Base-by-base conservation (phyloP, 2,888 invertebrate genomes). In the Drosophila suboccidentalis region DNA sequence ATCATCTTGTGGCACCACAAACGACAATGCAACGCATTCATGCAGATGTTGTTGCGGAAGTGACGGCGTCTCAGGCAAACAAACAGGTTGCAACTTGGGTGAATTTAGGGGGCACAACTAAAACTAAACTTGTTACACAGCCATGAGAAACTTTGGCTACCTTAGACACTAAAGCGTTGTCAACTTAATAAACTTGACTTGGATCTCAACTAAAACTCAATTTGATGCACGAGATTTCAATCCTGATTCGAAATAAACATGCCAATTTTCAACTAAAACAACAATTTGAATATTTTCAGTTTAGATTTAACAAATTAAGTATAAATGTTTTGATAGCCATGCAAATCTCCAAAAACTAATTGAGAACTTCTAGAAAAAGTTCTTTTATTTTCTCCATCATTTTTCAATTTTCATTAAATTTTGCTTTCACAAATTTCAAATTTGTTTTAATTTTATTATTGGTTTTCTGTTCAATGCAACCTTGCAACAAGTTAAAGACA, bases 1-100 rank as follows among this genome's bases (percentile, higher is more conserved):
- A 26, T 17, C 53, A 43, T 38, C 47, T 43, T 71, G 57, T 71
- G 63, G 75, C 70, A 59, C 29, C 69, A 44, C 54, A 59, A 39
- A 39, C 39, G 51, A 77, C 76, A 77, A 77, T 75, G 80, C 66
- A 29, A 13, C 22, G 46, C 80, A 77, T 77, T 77, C 71, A 77
- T 77, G 77, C 80, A 74, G 57, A 64, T 53, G 51, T 10, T 46
- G 57, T 44, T 26, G 62, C 75, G 79, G 80, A 75, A 75, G 76
- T 70, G 62, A 39, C 62, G 61, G 61, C 61, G 66, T 72, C 69
- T 61, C 47, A 17, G 47, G 65, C 62, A 79, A 75, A 76, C 76
- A 76, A 75, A 76, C 76, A 76, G 71, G 76, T 76, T 76, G 76
- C 64, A 78, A 64, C 69, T 26, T 38, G 39, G 34, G n/a, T 38